Conservation (phyloP, 2,113 vertebrate genomes). For the Hyperoodon ampullatus region DNA sequence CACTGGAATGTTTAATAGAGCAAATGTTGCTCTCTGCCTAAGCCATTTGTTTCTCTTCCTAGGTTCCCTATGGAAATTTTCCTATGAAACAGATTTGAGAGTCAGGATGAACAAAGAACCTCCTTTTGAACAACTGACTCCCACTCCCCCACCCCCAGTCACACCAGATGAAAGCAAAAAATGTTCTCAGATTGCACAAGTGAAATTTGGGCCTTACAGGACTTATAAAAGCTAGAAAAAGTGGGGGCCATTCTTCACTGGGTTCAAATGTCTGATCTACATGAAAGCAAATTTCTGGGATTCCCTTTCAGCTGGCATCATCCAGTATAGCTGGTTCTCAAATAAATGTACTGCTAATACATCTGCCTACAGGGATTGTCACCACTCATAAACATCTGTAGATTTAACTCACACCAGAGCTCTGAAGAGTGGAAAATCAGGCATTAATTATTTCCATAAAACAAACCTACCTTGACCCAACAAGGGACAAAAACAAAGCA, state of each 20-base stretch:
- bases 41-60: slow-evolving; percentile 60
- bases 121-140: slow-evolving; percentile 63
- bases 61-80: slow-evolving; percentile 63
- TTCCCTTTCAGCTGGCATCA: slow-evolving; percentile 34
- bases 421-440: slow-evolving; percentile 28
- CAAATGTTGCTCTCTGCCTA: slow-evolving; percentile 35
- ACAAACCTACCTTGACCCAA: slow-evolving; percentile 29
- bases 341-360: background rate
- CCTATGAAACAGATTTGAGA: slow-evolving; percentile 56
- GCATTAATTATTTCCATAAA: slow-evolving; percentile 41
- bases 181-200: slow-evolving; percentile 31
- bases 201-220: background rate
- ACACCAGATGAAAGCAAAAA: slow-evolving; percentile 36
- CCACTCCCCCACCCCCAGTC: background rate
- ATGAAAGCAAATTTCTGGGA: slow-evolving; percentile 62
- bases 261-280: slow-evolving; percentile 35
- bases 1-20: slow-evolving; percentile 50
- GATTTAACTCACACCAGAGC: slow-evolving; percentile 49
- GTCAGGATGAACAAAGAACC: slow-evolving; percentile 37
- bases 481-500: slow-evolving; percentile 37
- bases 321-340: background rate
- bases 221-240: background rate
- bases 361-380: background rate
- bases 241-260: background rate
- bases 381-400: slow-evolving; percentile 27